Evolutionary conservation across 2,888 invertebrate genomes (phyloP).

Genomic region (Ophion costatus): DNA sequence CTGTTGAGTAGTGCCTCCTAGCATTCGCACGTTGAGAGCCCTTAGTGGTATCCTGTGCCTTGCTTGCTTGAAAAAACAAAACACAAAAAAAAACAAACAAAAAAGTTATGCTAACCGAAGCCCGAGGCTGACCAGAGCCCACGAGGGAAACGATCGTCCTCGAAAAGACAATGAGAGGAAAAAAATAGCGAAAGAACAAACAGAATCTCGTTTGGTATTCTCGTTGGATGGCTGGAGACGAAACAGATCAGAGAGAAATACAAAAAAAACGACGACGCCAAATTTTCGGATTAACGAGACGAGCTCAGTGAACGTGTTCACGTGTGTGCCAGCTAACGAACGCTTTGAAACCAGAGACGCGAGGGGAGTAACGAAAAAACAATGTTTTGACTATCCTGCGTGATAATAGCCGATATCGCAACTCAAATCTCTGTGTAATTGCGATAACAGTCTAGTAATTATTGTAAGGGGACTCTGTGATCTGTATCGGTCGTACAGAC

Average conservation of each 20-base stretch:
- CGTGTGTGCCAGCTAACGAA: constrained; percentile 36
- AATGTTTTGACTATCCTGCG: constrained; percentile 20
- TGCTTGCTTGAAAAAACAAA: constrained; percentile 77
- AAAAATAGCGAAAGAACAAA: constrained; percentile 18
- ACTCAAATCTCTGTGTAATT: constrained; percentile 42
- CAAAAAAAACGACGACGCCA: constrained; percentile 36
- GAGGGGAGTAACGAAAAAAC: constrained; percentile 28
- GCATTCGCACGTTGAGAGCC: constrained; percentile 78
- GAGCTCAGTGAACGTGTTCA: constrained; percentile 19
- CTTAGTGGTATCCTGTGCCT: constrained; percentile 77
- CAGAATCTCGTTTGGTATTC: constrained; percentile 48
- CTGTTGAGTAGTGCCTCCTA: constrained; percentile 79
- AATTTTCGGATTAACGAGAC: constrained; percentile 26
- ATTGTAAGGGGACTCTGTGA: constrained; percentile 51
- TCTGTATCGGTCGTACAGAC: constrained; percentile 54
- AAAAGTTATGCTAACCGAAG: constrained; percentile 56
- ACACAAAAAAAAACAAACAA: constrained; percentile 21
- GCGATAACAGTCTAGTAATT: constrained; percentile 44
- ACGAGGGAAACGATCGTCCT: constrained; percentile 42
- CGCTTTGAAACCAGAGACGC: constrained; percentile 27
- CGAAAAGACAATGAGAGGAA: constrained; percentile 25
- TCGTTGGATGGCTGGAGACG: constrained; percentile 59
- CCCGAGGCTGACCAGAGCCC: constrained; percentile 55
- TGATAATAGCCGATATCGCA: constrained; percentile 44
- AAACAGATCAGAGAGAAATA: constrained; percentile 55